phyloP scores from a whole-genome alignment of 2,113 vertebrate species.

The Orientallactaga bullata region DNA sequence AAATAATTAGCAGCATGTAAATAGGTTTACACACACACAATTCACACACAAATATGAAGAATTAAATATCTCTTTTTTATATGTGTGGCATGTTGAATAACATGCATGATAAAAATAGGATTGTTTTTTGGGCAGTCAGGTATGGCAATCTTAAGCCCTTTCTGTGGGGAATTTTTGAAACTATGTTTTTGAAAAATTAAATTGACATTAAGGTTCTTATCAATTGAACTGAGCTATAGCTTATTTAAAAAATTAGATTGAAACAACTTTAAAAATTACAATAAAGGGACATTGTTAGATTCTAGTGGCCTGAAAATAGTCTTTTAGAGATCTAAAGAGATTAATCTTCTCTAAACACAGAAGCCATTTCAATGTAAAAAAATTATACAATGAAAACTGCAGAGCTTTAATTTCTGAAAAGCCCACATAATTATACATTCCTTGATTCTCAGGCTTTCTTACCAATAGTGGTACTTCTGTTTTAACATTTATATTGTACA shows the following conservation, averaged over 20 bases:
- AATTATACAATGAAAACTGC: conserved; percentile 84
- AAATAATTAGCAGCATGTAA: conserved; percentile 76
- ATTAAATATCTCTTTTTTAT: conserved; percentile 60
- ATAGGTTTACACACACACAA: conserved; percentile 66
- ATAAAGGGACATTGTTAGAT: conserved; percentile 80
- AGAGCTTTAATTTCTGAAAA: conserved; percentile 86
- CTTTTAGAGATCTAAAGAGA: conserved; percentile 81
- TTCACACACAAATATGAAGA: background rate
- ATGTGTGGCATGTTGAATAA: conserved; percentile 22
- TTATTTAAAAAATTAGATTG: conserved; percentile 82
- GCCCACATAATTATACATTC: conserved; percentile 84
- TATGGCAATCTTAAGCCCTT: conserved; percentile 12
- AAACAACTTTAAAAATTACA: conserved; percentile 80
- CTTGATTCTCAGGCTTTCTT: conserved; percentile 76
- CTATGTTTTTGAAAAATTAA: conserved; percentile 56
- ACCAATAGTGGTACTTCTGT: conserved; percentile 61
- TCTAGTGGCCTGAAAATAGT: conserved; percentile 75
- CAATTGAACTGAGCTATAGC: conserved; percentile 60
- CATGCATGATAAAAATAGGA: conserved; percentile 27
- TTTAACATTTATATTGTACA: conserved; percentile 79
- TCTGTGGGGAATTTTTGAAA: conserved; percentile 53
- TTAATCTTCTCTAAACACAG: conserved; percentile 84
- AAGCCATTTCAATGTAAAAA: conserved; percentile 85
- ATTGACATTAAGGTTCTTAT: conserved; percentile 52
- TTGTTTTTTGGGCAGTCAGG: background rate